phyloP scores from a whole-genome alignment of 1,140 invertebrate genomes.

The Aradophagus sp. region DNA sequence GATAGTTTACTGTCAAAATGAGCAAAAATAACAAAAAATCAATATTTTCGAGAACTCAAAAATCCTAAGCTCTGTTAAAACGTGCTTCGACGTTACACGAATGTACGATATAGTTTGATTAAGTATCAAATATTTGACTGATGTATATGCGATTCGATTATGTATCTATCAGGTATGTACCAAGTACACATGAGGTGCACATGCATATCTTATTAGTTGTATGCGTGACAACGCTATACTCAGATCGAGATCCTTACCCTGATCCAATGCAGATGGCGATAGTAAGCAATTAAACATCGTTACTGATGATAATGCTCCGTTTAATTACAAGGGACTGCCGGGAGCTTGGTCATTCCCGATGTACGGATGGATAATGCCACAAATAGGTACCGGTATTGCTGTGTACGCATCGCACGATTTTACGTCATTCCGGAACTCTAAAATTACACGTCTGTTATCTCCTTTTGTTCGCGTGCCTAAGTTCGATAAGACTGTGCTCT shows the following conservation, averaged over 20 bases:
- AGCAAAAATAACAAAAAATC: too few species aligned
- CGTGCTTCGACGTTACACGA: too few species aligned
- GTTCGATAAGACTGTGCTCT: constrained; percentile 32
- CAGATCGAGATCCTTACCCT: constrained; percentile 49
- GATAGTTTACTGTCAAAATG: too few species aligned
- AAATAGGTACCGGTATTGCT: constrained; percentile 48
- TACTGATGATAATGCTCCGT: constrained; percentile 58
- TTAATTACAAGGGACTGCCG: constrained; percentile 58
- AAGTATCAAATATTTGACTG: constrained; percentile 31
- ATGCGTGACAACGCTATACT: constrained; percentile 42
- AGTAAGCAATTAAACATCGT: constrained; percentile 57
- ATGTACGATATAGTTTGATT: background rate
- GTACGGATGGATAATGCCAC: constrained; percentile 44
- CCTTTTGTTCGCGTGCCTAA: constrained; percentile 27
- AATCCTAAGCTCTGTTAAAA: too few species aligned
- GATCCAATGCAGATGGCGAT: constrained; percentile 58
- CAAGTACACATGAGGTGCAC: constrained; percentile 16
- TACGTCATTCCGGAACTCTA: constrained; percentile 49
- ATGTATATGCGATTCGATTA: constrained; percentile 34
- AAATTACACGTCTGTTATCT: constrained; percentile 50
- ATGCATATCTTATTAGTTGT: constrained; percentile 39
- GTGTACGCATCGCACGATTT: constrained; percentile 51
- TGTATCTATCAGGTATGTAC: constrained; percentile 38
- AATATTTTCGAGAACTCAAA: too few species aligned
- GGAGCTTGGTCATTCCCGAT: constrained; percentile 42